Conservation (phyloP, 2,797 vertebrate species). For the Sparus aurata region DNA sequence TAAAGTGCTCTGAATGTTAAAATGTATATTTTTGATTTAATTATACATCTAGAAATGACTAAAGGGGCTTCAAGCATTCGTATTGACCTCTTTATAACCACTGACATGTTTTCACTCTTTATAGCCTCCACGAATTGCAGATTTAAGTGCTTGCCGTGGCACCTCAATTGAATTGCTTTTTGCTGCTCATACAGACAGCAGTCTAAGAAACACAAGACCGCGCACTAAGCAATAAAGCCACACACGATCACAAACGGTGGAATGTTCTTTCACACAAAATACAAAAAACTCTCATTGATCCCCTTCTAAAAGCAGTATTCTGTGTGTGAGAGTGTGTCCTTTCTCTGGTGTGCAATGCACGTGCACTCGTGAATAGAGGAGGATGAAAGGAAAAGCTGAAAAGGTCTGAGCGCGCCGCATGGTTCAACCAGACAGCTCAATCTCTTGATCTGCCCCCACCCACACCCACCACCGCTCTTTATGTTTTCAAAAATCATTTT, state of each 20-base stretch:
- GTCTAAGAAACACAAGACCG: constrained; percentile 31
- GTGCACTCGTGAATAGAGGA: constrained; percentile 73
- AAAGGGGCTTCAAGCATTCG: neutral
- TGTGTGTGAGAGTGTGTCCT: constrained; percentile 63
- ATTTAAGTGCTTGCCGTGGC: constrained; percentile 23
- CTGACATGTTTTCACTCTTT: constrained; percentile 32
- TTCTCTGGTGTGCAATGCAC: constrained; percentile 63
- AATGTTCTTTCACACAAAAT: constrained; percentile 67
- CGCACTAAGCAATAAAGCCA: constrained; percentile 42
- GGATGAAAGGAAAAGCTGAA: constrained; percentile 80
- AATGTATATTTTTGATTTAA: constrained; percentile 12
- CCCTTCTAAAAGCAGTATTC: constrained; percentile 63
- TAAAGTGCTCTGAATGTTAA: constrained; percentile 3
- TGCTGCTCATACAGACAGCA: constrained; percentile 17
- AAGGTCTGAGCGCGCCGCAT: constrained; percentile 71
- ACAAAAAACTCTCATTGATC: constrained; percentile 70
- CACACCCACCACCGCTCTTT: constrained; percentile 34
- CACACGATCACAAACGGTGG: constrained; percentile 38
- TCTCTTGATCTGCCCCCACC: constrained; percentile 74
- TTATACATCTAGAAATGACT: constrained; percentile 2
- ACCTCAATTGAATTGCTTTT: constrained; percentile 27
- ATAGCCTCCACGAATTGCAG: constrained; percentile 23
- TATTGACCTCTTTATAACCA: constrained; percentile 19
- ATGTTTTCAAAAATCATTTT: constrained; percentile 51
- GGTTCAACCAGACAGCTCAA: constrained; percentile 75